phyloP scores from a whole-genome alignment of 92 coral and sea anemone genomes.

The Porites rus region DNA sequence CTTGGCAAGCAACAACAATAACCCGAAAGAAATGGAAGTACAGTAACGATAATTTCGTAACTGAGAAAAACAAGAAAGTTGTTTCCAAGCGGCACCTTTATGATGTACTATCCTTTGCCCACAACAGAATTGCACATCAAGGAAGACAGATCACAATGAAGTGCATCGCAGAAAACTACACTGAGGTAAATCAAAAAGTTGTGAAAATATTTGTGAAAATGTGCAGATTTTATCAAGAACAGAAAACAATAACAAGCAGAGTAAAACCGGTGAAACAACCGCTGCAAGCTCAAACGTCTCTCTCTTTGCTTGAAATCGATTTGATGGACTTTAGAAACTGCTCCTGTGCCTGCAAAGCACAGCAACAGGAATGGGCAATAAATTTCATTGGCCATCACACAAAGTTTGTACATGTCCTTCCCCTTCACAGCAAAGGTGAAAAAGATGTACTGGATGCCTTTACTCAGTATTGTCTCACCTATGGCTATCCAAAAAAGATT shows the following conservation, averaged over 20 bases:
- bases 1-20: not conserved
- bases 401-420: constrained; percentile 15
- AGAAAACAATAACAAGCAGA: constrained; percentile 1
- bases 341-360: not conserved
- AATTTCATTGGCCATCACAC: constrained; percentile 24
- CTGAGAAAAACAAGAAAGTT: constrained; percentile 22
- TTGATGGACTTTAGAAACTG: too few species aligned
- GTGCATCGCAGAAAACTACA: constrained; percentile 26
- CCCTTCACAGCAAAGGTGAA: constrained; percentile 42
- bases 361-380: constrained; percentile 17
- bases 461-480: too few species aligned
- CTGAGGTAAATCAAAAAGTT: constrained; percentile 43
- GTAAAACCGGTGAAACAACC: too few species aligned
- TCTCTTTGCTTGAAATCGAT: too few species aligned
- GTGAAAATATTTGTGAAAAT: constrained; percentile 34
- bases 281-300: too few species aligned
- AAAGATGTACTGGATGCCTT: too few species aligned
- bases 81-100: constrained; percentile 14
- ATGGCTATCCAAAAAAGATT: too few species aligned
- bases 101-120: constrained; percentile 31
- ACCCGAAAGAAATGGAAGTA: constrained; percentile 39
- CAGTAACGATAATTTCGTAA: constrained; percentile 16
- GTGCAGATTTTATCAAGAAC: constrained; percentile 27
- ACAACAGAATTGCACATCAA: constrained; percentile 42
- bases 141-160: constrained; percentile 39